These are phyloP conservation scores for Podabrus alpinus DNA, from an alignment of 2,888 invertebrate species.

Conservation along the genomic window DNA sequence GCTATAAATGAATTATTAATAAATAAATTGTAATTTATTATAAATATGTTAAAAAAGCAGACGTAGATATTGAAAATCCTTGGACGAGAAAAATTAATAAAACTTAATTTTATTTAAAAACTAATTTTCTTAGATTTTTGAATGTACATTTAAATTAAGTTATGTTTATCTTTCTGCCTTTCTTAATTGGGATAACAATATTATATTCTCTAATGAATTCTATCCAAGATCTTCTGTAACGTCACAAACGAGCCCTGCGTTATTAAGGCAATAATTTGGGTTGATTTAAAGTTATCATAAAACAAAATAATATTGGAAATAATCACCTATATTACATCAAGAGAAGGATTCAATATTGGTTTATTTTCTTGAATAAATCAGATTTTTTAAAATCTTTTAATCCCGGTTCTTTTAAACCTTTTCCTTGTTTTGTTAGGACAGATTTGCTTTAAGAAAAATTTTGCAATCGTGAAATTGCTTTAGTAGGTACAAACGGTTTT, in stretches of 20 bases:
- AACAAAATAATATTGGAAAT: neutral
- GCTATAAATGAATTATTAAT: too few species aligned
- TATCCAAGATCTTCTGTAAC: neutral
- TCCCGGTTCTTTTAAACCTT: neutral
- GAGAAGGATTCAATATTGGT: neutral
- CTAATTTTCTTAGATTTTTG: neutral
- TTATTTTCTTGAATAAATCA: neutral
- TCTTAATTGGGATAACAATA: neutral
- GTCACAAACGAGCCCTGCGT: neutral
- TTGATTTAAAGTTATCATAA: neutral
- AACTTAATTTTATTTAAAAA: neutral
- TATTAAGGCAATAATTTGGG: neutral
- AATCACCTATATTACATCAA: neutral
- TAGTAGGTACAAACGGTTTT: neutral
- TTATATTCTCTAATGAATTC: neutral
- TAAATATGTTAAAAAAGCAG: neutral
- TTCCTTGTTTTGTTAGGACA: neutral
- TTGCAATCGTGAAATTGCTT: neutral
- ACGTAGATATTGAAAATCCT: neutral
- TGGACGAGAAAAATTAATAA: neutral
- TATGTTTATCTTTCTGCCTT: neutral
- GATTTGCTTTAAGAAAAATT: neutral
- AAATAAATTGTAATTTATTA: too few species aligned
- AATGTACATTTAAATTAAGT: neutral
- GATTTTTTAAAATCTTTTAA: neutral